Evolutionary conservation across 2,797 vertebrate species (phyloP).

Genomic region (Halcyon chelicuti): DNA sequence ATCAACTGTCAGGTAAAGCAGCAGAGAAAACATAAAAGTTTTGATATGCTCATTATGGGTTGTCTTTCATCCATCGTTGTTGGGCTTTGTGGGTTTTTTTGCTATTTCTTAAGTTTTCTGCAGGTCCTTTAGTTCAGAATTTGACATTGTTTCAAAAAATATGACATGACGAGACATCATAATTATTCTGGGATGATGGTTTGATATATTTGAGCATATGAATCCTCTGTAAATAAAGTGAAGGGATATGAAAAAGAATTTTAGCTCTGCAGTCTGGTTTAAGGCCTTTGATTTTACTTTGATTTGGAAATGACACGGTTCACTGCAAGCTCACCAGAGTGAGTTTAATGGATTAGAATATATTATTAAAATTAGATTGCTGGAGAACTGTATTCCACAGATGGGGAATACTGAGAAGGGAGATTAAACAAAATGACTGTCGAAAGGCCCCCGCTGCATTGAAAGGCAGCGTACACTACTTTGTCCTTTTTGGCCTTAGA

Average conservation of each 20-base stretch:
- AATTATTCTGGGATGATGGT: slow-evolving; percentile 16
- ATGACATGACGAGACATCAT: not conserved
- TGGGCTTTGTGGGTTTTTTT: not conserved
- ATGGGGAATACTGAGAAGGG: slow-evolving; percentile 23
- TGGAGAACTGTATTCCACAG: not conserved
- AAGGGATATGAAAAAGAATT: slow-evolving; percentile 21
- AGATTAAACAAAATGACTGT: slow-evolving; percentile 13
- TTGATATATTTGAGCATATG: not conserved
- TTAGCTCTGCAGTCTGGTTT: slow-evolving; percentile 8
- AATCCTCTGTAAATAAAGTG: slow-evolving; percentile 28
- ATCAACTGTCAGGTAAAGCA: not conserved
- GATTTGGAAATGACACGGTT: slow-evolving; percentile 52
- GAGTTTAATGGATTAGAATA: slow-evolving; percentile 59
- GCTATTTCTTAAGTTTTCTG: not conserved
- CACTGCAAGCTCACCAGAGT: slow-evolving; percentile 1
- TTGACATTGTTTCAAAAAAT: slow-evolving; percentile 24
- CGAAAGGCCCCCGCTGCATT: not conserved
- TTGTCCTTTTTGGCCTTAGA: not conserved
- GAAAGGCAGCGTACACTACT: not conserved
- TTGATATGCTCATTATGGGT: not conserved
- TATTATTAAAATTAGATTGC: slow-evolving; percentile 48
- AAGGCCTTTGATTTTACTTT: slow-evolving; percentile 34
- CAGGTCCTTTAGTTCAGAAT: not conserved
- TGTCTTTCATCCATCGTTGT: not conserved
- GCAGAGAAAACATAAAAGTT: not conserved